Conservation (phyloP, 2,113 vertebrate genomes). For the Silurus asotus region DNA sequence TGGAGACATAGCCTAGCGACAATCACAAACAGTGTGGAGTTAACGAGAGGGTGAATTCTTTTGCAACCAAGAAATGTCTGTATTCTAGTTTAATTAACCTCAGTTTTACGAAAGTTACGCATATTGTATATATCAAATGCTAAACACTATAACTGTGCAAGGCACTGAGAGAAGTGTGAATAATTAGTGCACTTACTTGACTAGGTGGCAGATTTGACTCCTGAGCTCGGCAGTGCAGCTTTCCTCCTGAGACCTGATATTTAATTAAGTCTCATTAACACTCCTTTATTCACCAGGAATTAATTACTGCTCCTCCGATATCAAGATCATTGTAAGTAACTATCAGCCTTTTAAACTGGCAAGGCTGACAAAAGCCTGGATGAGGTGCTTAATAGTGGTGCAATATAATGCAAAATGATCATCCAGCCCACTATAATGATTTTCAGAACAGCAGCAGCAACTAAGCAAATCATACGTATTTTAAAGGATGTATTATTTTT, state of each 20-base stretch:
- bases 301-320: not conserved
- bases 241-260: slow-evolving; percentile 69
- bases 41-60: not conserved
- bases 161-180: not conserved
- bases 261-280: slow-evolving; percentile 60
- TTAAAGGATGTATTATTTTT: not conserved
- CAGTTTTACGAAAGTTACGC: not conserved
- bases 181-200: slow-evolving; percentile 67
- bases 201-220: slow-evolving; percentile 73
- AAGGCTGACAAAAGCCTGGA: not conserved
- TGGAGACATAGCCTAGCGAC: not conserved
- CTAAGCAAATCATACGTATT: not conserved
- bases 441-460: not conserved
- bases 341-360: not conserved
- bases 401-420: not conserved
- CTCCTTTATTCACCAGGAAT: not conserved
- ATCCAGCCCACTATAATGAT: not conserved
- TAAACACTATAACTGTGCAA: not conserved
- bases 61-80: not conserved
- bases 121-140: not conserved
- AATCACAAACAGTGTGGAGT: not conserved
- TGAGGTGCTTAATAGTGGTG: not conserved
- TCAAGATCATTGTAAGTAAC: not conserved
- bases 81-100: not conserved
- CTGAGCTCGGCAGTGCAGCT: slow-evolving; percentile 63